Evolutionary conservation across 2,888 invertebrate species (phyloP).

Genomic region (Siphlonurus alternatus): DNA sequence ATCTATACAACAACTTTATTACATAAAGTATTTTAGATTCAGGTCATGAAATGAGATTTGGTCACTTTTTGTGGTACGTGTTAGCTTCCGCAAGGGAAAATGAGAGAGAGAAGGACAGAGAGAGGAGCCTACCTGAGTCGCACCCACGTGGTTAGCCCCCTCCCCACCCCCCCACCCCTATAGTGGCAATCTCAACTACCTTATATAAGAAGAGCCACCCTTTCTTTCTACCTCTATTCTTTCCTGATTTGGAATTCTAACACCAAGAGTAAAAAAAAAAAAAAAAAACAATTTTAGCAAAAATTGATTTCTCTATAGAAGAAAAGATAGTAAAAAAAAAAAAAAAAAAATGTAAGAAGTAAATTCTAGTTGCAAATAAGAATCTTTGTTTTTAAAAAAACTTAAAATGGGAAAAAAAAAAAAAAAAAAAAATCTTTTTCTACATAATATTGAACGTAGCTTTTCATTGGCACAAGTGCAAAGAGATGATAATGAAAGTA

Average conservation of each 20-base stretch:
- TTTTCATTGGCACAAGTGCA: too few relatives aligned
- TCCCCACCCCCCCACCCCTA: neutral
- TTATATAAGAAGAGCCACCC: too few relatives aligned
- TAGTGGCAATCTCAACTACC: too few relatives aligned
- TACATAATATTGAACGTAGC: too few relatives aligned
- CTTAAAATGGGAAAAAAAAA: too few relatives aligned
- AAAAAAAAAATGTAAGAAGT: neutral
- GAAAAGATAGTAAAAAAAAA: neutral
- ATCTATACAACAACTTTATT: neutral
- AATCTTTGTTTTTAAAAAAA: neutral
- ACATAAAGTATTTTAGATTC: neutral
- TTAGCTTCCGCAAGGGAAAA: neutral
- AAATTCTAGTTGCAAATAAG: neutral
- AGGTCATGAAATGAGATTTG: neutral
- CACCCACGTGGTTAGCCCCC: neutral
- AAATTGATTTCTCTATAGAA: neutral
- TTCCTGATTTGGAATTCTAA: neutral
- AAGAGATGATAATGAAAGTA: too few relatives aligned
- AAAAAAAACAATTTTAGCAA: neutral
- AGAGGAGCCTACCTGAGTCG: neutral
- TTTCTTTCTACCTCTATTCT: neutral
- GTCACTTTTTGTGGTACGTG: neutral
- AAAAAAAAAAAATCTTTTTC: too few relatives aligned
- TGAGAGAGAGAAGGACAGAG: neutral
- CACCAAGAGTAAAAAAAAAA: neutral